phyloP scores from a whole-genome alignment of 2,888 invertebrate species.

The Calameuta filiformis region DNA sequence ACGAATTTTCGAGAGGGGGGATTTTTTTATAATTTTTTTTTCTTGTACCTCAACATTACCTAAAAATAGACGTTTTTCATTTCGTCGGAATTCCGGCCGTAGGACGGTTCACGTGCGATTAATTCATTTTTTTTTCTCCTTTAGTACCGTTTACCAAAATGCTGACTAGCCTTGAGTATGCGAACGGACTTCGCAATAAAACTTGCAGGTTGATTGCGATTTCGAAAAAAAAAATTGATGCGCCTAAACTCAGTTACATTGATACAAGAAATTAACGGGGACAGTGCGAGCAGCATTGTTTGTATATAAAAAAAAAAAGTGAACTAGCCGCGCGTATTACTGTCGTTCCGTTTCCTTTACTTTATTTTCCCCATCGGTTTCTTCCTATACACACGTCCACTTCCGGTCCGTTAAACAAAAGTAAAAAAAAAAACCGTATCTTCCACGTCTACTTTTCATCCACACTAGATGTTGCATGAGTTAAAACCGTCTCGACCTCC shows the following conservation, averaged over 20 bases:
- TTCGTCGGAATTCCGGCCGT: not conserved
- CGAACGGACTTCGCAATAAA: too few species aligned
- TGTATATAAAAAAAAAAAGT: constrained; percentile 10
- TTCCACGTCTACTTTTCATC: constrained; percentile 22
- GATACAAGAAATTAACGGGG: not conserved
- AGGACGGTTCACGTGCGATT: not conserved
- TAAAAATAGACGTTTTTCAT: not conserved
- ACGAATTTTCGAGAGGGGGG: not conserved
- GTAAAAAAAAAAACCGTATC: not conserved
- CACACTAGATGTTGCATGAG: constrained; percentile 58
- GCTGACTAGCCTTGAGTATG: too few species aligned
- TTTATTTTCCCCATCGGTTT: not conserved
- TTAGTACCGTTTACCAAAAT: too few species aligned
- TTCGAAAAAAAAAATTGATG: not conserved
- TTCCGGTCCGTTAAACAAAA: not conserved
- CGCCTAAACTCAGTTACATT: not conserved
- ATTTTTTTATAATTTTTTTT: not conserved
- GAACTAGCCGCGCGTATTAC: constrained; percentile 10
- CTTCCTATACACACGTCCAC: not conserved
- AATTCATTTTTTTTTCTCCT: not conserved
- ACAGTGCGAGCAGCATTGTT: too few species aligned
- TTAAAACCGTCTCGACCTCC: constrained; percentile 42
- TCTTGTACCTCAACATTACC: not conserved
- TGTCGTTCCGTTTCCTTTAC: not conserved
- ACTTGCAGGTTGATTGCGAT: too few species aligned